Evolutionary conservation across 2,113 vertebrate genomes (phyloP).

Genomic region (Myiagra hebetior): DNA sequence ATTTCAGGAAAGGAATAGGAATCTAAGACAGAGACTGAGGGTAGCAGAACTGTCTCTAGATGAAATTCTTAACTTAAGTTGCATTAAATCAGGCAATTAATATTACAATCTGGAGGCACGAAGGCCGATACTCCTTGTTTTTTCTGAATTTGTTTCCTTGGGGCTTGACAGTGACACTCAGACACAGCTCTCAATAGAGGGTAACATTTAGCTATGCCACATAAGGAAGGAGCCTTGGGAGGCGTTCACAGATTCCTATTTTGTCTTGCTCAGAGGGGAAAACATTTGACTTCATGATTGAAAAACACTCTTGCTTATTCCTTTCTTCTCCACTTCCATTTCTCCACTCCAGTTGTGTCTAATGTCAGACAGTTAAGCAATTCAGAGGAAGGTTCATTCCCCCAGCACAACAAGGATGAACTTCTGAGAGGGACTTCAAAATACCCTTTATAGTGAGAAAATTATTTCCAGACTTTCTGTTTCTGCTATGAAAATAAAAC

Average conservation of each 20-base stretch:
- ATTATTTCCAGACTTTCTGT: not conserved
- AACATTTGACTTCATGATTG: not conserved
- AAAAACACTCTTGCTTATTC: not conserved
- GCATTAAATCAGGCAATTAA: constrained; percentile 25
- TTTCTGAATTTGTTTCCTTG: not conserved
- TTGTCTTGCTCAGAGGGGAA: not conserved
- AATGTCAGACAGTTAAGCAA: not conserved
- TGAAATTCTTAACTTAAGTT: not conserved
- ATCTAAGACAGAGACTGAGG: not conserved
- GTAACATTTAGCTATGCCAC: constrained; percentile 19
- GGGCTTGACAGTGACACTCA: not conserved
- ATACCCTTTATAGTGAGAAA: not conserved
- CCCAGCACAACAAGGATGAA: not conserved
- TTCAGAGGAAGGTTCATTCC: not conserved
- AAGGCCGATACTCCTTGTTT: not conserved
- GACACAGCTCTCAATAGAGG: not conserved
- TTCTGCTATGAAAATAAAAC: not conserved
- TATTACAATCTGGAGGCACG: not conserved
- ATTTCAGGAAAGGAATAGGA: not conserved
- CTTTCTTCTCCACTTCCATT: not conserved
- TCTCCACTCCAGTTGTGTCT: not conserved
- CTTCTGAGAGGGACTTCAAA: not conserved
- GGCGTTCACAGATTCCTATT: constrained; percentile 6
- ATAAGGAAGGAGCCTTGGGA: not conserved
- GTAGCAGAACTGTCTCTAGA: not conserved